phyloP scores from a whole-genome alignment of 2,888 invertebrate genomes.

The Achlya flavicornis region DNA sequence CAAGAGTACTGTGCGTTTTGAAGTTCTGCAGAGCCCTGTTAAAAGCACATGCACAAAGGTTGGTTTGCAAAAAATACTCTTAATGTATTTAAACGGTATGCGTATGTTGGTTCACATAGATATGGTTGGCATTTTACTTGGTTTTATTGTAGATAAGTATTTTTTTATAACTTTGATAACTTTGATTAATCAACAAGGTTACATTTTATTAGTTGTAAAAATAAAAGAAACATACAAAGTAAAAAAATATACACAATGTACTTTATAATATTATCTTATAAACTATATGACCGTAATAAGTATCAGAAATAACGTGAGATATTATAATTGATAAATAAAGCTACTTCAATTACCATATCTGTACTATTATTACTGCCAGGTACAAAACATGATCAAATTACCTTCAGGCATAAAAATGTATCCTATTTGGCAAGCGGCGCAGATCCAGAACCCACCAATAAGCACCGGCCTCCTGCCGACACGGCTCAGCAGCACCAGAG shows the following conservation, averaged over 20 bases:
- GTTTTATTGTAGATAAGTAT: neutral
- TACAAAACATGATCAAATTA: slow-evolving; percentile 33
- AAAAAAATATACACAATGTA: neutral
- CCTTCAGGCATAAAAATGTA: slow-evolving; percentile 69
- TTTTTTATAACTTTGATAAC: neutral
- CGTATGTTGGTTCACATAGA: neutral
- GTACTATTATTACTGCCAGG: too few species aligned
- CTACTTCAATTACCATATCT: neutral
- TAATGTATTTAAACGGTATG: too few species aligned
- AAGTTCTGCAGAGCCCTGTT: too few species aligned
- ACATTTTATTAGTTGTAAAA: neutral
- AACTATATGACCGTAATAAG: neutral
- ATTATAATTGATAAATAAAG: neutral
- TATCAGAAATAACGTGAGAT: neutral
- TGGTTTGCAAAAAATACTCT: too few species aligned
- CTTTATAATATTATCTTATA: neutral
- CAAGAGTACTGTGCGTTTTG: too few species aligned
- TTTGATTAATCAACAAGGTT: neutral
- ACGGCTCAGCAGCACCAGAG: slow-evolving; percentile 80
- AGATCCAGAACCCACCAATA: slow-evolving; percentile 78
- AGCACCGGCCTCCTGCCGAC: slow-evolving; percentile 82
- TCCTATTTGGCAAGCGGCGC: slow-evolving; percentile 57
- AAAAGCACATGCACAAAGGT: too few species aligned
- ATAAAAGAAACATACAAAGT: neutral
- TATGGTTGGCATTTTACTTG: neutral